Percentiles rank a stretch among this genome's conserved stretches.
Evolutionary conservation across 30 jellyfish, hydroid and myxozoan genomes (phyloP).

Genomic region (Mastigias papua): DNA sequence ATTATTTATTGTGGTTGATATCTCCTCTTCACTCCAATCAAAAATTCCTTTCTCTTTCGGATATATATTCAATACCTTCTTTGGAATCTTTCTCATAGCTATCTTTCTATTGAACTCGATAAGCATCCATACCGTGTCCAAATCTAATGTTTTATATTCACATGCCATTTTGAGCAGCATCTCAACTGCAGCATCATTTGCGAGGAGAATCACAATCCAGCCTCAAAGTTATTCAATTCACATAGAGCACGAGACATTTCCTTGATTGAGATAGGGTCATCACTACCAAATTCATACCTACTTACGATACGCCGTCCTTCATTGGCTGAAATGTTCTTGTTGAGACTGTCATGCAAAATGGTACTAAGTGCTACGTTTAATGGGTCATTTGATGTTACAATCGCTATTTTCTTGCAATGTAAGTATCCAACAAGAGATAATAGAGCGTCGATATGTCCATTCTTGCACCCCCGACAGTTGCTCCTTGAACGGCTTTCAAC

Average conservation of each 20-base stretch:
- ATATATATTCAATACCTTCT: background rate
- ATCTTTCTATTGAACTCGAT: slow-evolving; percentile 2
- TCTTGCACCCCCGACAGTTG: background rate
- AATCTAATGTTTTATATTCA: background rate
- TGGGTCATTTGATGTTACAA: slow-evolving; percentile 21
- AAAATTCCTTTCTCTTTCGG: background rate
- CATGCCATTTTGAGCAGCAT: slow-evolving; percentile 28
- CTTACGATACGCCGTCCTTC: background rate
- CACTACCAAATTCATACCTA: background rate
- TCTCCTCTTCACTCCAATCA: background rate
- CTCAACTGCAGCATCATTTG: background rate
- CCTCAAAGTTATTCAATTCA: background rate
- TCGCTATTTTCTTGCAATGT: slow-evolving; percentile 20
- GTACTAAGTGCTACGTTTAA: background rate
- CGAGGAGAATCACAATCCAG: background rate
- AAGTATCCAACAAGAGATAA: slow-evolving; percentile 9
- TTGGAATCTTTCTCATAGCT: background rate
- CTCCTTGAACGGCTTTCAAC: background rate
- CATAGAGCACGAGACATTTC: slow-evolving; percentile 5
- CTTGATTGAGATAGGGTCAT: background rate
- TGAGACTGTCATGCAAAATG: background rate
- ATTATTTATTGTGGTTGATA: background rate
- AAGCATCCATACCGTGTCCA: slow-evolving; percentile 4
- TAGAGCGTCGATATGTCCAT: slow-evolving; percentile 13
- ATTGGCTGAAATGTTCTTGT: background rate